A percentile compares a stretch with the other conserved stretches of the same genome.
These are phyloP conservation scores for Amblyjoppa fuscipennis DNA, from an alignment of 2,888 invertebrate species.

Conservation along the genomic window DNA sequence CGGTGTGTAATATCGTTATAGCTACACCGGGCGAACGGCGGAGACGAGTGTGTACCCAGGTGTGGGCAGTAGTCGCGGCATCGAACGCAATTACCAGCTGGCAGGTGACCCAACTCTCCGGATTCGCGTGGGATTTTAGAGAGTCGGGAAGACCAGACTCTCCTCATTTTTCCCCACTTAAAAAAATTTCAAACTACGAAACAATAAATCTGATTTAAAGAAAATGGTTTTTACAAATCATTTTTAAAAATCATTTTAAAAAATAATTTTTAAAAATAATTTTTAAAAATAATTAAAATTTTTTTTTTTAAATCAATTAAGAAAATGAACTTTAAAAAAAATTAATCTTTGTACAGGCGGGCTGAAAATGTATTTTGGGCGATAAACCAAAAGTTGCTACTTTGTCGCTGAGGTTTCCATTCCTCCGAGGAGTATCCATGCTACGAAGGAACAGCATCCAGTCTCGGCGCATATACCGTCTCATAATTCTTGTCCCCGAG, in stretches of 20 bases:
- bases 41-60: slow-evolving; percentile 54
- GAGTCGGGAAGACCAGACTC: slow-evolving; percentile 56
- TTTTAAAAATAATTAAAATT: too few relatives aligned
- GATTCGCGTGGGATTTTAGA: slow-evolving; percentile 74
- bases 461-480: slow-evolving; percentile 13
- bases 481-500: slow-evolving; percentile 52
- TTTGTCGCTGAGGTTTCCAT: slow-evolving; percentile 6
- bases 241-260: too few relatives aligned
- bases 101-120: slow-evolving; percentile 73
- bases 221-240: too few relatives aligned
- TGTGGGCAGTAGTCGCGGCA: slow-evolving; percentile 68
- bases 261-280: too few relatives aligned
- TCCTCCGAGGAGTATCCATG: slow-evolving; percentile 15
- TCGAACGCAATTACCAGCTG: slow-evolving; percentile 71
- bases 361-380: too few relatives aligned
- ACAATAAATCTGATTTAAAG: background rate
- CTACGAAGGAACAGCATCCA: background rate
- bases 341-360: too few relatives aligned
- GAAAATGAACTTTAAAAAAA: too few relatives aligned
- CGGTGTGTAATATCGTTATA: slow-evolving; percentile 4
- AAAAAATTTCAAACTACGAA: too few relatives aligned
- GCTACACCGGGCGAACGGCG: background rate
- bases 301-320: too few relatives aligned
- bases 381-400: too few relatives aligned
- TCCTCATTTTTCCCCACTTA: background rate